Percentiles rank a stretch among this genome's conserved stretches.
Evolutionary conservation across 1,140 invertebrate species (phyloP).

Genomic region (Meteorus sp.): DNA sequence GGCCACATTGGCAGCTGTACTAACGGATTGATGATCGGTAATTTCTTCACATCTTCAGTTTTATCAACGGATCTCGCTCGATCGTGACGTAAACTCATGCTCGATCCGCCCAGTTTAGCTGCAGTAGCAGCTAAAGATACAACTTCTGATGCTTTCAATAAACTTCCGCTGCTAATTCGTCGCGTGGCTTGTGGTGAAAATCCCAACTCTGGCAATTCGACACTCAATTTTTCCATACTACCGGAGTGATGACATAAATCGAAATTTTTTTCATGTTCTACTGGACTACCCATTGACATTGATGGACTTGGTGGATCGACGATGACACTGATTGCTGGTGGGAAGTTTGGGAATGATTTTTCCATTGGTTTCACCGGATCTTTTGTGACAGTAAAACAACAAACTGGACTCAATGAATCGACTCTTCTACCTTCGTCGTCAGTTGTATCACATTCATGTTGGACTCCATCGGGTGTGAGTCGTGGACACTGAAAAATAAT

Average conservation of each 20-base stretch:
- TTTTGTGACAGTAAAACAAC: constrained; percentile 44
- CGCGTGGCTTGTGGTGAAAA: constrained; percentile 74
- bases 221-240: constrained; percentile 54
- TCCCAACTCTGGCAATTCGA: constrained; percentile 51
- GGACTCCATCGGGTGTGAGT: background rate
- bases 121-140: constrained; percentile 63
- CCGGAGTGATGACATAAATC: constrained; percentile 38
- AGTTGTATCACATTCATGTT: background rate
- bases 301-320: constrained; percentile 57
- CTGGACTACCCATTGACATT: constrained; percentile 52
- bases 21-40: constrained; percentile 89
- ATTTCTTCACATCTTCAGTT: constrained; percentile 66
- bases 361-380: constrained; percentile 37
- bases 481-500: background rate
- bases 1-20: constrained; percentile 86
- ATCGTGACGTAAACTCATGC: constrained; percentile 48
- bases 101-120: constrained; percentile 57
- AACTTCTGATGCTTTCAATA: constrained; percentile 68
- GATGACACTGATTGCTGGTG: constrained; percentile 50
- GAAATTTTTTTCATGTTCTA: background rate
- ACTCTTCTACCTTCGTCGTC: constrained; percentile 31
- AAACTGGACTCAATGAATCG: constrained; percentile 44
- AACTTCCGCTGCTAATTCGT: constrained; percentile 76
- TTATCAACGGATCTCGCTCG: constrained; percentile 58
- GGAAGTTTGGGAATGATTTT: constrained; percentile 41